phyloP scores from a whole-genome alignment of 1,140 invertebrate species.

The Drosophila cardini region DNA sequence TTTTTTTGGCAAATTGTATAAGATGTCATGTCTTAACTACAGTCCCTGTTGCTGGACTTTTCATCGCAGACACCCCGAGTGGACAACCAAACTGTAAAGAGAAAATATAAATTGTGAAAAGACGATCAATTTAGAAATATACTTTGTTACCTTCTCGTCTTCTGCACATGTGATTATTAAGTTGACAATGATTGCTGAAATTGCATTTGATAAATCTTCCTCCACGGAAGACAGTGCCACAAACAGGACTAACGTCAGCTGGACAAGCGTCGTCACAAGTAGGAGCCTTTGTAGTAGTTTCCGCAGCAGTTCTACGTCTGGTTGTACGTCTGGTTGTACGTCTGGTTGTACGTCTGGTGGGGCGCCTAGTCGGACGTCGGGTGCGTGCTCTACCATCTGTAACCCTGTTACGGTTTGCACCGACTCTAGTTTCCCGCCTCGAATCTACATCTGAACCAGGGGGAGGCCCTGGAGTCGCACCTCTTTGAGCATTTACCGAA shows the following conservation, averaged over 20 bases:
- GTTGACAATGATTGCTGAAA: slow-evolving; percentile 1
- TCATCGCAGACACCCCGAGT: not conserved
- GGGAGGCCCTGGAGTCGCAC: not conserved
- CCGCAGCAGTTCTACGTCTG: not conserved
- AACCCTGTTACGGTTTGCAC: not conserved
- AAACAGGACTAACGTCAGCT: not conserved
- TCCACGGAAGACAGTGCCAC: not conserved
- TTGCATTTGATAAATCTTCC: not conserved
- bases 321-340: not conserved
- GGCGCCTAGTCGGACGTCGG: not conserved
- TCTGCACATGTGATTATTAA: not conserved
- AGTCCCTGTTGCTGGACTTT: not conserved
- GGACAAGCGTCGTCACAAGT: not conserved
- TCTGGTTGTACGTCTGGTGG: not conserved
- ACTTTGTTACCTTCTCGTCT: not conserved
- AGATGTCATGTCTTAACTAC: not conserved
- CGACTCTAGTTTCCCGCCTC: not conserved
- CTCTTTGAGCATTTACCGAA: not conserved
- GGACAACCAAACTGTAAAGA: not conserved
- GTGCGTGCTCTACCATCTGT: not conserved
- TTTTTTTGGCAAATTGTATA: too few relatives aligned
- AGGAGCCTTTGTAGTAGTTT: not conserved
- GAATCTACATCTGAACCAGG: not conserved
- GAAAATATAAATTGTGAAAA: not conserved
- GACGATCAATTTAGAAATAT: not conserved